Evolutionary conservation across 2,888 invertebrate genomes (phyloP), one percentile per base, ranked within the genome.

Genomic region (Xestoiulus laeticollis): DNA sequence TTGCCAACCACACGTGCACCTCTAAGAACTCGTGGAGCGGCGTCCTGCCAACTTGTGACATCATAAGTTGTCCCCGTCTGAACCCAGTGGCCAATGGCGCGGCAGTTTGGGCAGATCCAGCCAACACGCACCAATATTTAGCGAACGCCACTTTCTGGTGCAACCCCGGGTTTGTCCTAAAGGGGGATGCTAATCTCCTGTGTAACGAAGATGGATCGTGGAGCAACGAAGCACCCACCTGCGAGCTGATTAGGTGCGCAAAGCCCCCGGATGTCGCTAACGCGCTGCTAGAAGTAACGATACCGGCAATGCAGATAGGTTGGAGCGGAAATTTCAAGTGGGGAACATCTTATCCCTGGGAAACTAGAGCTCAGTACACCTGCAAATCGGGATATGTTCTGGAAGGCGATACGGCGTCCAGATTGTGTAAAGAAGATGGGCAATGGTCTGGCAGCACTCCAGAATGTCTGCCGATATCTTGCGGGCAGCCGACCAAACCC

Each of bases 301-400:
- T 59, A 19, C 78, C 78, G 30, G 30, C 10, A 16, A 32, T 22
- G 43, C 32, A 87, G 32, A 38, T 87, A n/a, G 53, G 26, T 14
- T 44, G 30, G 10, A 30, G 32, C 22, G 53, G 59, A 12, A 78
- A 78, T 14, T 78, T 78, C 16, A 32, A 78, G 30, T 85, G 48
- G 30, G 83, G 53, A 12, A 85, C 87, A 26, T 88, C 87, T 10
- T 87, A 87, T 26, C 85, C 82, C 8, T 87, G 88, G 26, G 53
- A 87, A 38, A 22, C 32, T 10, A 87, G 86, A 12, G 87, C 89
- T 1, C 86, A 89, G 48, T 91, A 90, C 88, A 84, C 83, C 2
- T 92, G 92, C 88, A 87, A 90, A 8, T 89, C 90, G 16, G 92
- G 92, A 2, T 92, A 91, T 89, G 89, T 90, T 44, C 88, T 92